phyloP scores from a whole-genome alignment of 2,113 vertebrate species.

The Dasyurus viverrinus region DNA sequence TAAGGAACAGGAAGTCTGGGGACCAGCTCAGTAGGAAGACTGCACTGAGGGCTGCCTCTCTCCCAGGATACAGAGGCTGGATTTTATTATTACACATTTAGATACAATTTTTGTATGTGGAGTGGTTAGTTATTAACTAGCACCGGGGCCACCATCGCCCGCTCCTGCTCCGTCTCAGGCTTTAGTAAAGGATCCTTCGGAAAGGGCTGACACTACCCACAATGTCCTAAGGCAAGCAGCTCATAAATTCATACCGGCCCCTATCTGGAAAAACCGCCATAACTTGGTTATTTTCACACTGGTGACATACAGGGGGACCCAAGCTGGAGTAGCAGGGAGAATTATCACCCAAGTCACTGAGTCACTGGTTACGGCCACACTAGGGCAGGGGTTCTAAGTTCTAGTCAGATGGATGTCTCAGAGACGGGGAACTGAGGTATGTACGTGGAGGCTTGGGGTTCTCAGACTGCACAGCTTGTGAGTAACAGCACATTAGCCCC shows the following conservation, averaged over 20 bases:
- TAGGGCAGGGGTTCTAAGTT: not conserved
- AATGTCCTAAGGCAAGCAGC: not conserved
- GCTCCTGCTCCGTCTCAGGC: conserved; percentile 6
- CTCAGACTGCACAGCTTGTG: conserved; percentile 38
- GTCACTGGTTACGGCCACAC: conserved; percentile 6
- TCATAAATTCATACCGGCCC: conserved; percentile 7
- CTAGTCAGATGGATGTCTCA: not conserved
- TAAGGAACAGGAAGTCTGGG: conserved; percentile 26
- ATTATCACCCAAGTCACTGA: conserved; percentile 1
- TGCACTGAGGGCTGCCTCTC: not conserved
- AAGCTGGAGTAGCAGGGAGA: not conserved
- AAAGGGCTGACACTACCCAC: not conserved
- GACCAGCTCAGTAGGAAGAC: conserved; percentile 25
- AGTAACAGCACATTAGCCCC: conserved; percentile 33
- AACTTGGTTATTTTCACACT: conserved; percentile 13
- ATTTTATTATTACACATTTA: not conserved
- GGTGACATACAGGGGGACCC: not conserved
- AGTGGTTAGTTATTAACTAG: not conserved
- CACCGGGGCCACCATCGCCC: not conserved
- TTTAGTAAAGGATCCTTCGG: not conserved
- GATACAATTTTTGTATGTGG: not conserved
- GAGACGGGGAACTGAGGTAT: not conserved
- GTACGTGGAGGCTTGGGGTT: not conserved
- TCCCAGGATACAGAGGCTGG: not conserved
- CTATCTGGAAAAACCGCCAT: not conserved